These are phyloP conservation scores for Endotricha flammealis DNA, from an alignment of 2,888 invertebrate species.

Conservation along the genomic window DNA sequence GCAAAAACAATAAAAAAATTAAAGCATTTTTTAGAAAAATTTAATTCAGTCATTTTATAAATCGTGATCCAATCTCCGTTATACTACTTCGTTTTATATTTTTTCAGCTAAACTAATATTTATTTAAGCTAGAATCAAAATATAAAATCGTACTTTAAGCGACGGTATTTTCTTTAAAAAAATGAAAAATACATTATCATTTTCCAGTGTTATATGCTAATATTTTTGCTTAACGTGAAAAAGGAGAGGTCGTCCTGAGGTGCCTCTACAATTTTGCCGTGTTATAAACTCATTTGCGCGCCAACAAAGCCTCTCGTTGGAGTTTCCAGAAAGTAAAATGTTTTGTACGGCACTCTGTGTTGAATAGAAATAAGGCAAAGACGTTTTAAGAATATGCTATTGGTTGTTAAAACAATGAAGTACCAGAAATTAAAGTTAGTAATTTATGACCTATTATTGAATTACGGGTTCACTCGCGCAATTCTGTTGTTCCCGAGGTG, in stretches of 20 bases:
- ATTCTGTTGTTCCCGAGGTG: no score
- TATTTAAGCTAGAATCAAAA: no score
- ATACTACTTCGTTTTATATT: no score
- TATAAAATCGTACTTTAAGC: no score
- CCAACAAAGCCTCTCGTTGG: slow-evolving; percentile 18
- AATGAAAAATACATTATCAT: not conserved
- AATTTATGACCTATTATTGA: no score
- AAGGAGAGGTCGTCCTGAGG: slow-evolving; percentile 11
- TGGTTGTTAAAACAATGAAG: not conserved
- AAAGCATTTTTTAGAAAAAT: no score
- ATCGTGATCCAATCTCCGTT: no score
- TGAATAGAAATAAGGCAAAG: slow-evolving; percentile 36
- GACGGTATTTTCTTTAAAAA: no score
- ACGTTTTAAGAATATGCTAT: slow-evolving; percentile 26
- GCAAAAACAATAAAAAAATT: no score
- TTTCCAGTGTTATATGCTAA: not conserved
- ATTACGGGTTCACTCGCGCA: no score
- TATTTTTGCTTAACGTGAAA: slow-evolving; percentile 4
- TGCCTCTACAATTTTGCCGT: slow-evolving; percentile 42
- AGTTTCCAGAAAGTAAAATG: slow-evolving; percentile 40
- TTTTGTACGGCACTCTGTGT: slow-evolving; percentile 30
- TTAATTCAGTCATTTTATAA: no score
- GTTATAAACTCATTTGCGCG: slow-evolving; percentile 52
- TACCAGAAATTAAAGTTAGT: not conserved
- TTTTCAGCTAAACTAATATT: no score